Percentiles rank a stretch among this genome's conserved stretches.
phyloP scores from a whole-genome alignment of 2,113 vertebrate species.

The Spilogale gracilis region DNA sequence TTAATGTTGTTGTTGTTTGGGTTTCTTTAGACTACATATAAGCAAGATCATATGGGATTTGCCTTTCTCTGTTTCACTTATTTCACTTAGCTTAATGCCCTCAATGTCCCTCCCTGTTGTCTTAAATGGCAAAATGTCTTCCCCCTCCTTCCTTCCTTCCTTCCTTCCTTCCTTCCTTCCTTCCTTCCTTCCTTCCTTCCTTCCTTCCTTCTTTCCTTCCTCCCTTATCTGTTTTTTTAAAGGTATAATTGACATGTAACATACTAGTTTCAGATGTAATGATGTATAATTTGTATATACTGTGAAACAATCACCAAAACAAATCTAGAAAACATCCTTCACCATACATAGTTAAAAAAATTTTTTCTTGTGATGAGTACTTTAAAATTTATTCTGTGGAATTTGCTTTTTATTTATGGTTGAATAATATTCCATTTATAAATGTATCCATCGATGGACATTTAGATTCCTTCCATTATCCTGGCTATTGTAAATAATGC shows the following conservation, averaged over 20 bases:
- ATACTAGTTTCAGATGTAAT: not conserved
- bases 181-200: rapidly evolving
- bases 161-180: not conserved
- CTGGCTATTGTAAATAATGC: not conserved
- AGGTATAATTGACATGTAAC: not conserved
- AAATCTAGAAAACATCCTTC: not conserved
- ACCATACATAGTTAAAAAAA: not conserved
- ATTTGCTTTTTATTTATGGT: not conserved
- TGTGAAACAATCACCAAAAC: not conserved
- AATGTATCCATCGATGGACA: not conserved
- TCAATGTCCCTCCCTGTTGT: not conserved
- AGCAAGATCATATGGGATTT: not conserved
- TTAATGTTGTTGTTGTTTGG: not conserved
- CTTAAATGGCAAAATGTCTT: not conserved
- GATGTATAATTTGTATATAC: not conserved
- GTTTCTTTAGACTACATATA: not conserved
- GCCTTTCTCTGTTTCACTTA: not conserved
- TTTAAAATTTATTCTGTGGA: not conserved
- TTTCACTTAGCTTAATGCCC: not conserved
- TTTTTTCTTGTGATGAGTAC: not conserved
- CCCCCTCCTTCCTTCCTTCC: too few relatives aligned
- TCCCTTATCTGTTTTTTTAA: not conserved
- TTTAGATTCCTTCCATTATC: not conserved
- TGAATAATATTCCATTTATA: not conserved
- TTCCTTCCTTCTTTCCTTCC: not conserved